These are phyloP conservation scores for Junco hyemalis DNA, from an alignment of 2,113 vertebrate species.

Conservation along the genomic window DNA sequence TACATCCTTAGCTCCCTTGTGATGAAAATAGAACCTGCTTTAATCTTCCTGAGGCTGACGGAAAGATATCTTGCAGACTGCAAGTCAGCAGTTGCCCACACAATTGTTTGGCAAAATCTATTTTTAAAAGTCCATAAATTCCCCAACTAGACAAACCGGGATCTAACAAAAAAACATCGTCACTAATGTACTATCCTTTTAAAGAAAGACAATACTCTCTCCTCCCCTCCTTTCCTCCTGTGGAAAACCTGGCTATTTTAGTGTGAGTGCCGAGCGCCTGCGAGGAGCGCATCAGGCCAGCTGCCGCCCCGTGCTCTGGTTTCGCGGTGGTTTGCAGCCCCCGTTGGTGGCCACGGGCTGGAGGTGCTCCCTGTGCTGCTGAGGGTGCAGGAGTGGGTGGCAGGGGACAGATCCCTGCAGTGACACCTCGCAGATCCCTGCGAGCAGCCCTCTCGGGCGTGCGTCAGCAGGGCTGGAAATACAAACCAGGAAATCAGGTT, in stretches of 20 bases:
- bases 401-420: background rate
- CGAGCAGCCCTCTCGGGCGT: background rate
- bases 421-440: background rate
- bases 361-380: background rate
- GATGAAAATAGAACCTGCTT: constrained; percentile 72
- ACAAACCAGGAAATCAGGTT: constrained; percentile 65
- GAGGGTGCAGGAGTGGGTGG: background rate
- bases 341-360: accelerated
- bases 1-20: constrained; percentile 34
- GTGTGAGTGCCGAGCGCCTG: background rate
- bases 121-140: constrained; percentile 74
- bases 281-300: background rate
- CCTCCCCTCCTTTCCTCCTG: background rate
- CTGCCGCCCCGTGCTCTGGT: background rate
- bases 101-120: constrained; percentile 73
- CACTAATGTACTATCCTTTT: constrained; percentile 15
- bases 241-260: background rate
- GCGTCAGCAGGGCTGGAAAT: constrained; percentile 52
- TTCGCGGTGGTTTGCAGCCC: accelerated
- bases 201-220: background rate
- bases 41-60: constrained; percentile 63
- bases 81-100: constrained; percentile 74
- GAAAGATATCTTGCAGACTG: constrained; percentile 69
- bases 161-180: constrained; percentile 3
- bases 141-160: constrained; percentile 48